A percentile compares a stretch with the other conserved stretches of the same genome.
phyloP scores from a whole-genome alignment of 2,113 vertebrate genomes.

The Ciconia boyciana region DNA sequence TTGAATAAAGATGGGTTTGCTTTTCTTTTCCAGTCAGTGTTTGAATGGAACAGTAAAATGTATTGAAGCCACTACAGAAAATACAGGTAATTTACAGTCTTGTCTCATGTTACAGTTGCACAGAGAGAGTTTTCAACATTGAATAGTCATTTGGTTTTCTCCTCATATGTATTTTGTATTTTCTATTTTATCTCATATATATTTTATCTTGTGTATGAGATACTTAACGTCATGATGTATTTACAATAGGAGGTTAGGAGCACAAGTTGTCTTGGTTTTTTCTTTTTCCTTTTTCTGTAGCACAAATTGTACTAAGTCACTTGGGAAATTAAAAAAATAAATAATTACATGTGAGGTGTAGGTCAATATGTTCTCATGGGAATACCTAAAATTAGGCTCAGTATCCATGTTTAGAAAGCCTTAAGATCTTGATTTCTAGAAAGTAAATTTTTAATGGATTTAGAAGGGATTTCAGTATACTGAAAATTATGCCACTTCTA shows the following conservation, averaged over 20 bases:
- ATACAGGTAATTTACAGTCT: constrained; percentile 62
- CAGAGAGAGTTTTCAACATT: not conserved
- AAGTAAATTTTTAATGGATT: not conserved
- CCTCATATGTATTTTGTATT: not conserved
- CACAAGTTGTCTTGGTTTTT: not conserved
- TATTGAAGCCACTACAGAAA: constrained; percentile 68
- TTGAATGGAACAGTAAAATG: constrained; percentile 80
- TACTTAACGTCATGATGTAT: not conserved
- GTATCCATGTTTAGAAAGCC: not conserved
- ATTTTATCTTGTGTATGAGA: not conserved
- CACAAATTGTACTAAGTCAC: not conserved
- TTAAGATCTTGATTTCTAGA: not conserved
- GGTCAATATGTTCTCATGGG: not conserved
- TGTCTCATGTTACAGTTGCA: not conserved
- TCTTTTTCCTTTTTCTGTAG: not conserved
- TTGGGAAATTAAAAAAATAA: not conserved
- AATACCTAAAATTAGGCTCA: not conserved
- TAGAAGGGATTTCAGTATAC: not conserved
- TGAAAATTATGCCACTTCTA: not conserved
- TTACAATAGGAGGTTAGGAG: not conserved
- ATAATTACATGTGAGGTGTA: not conserved
- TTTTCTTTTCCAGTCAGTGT: constrained; percentile 73
- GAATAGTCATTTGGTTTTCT: not conserved
- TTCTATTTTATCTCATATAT: not conserved
- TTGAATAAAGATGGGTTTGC: not conserved